phyloP scores from a whole-genome alignment of 2,113 vertebrate species.

The Petrocephalus microphthalmus region DNA sequence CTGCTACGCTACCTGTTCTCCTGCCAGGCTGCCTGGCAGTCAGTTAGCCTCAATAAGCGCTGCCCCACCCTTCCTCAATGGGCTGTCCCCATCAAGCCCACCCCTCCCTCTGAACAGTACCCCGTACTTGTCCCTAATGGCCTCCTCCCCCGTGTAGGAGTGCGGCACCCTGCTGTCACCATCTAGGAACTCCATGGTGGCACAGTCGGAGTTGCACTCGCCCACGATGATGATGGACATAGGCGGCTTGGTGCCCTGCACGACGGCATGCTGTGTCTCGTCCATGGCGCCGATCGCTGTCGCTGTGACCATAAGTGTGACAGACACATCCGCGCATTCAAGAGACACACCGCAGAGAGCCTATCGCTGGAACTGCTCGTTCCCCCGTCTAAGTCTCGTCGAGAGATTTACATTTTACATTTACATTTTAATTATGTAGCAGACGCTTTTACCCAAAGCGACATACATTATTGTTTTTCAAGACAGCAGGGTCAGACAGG shows the following conservation, averaged over 20 bases:
- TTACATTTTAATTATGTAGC: not conserved
- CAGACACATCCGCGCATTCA: not conserved
- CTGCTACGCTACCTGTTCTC: not conserved
- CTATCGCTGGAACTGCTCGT: not conserved
- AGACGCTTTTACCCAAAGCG: not conserved
- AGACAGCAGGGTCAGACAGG: not conserved
- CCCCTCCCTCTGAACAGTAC: too few relatives aligned
- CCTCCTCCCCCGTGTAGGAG: too few relatives aligned
- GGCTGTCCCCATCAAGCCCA: not conserved
- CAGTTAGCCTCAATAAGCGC: not conserved
- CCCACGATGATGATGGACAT: too few relatives aligned
- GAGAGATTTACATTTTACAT: not conserved
- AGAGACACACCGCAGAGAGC: not conserved
- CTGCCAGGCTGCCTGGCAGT: not conserved
- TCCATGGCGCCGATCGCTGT: too few relatives aligned
- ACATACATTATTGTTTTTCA: not conserved
- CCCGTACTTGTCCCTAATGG: not conserved
- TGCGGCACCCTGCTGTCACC: too few relatives aligned
- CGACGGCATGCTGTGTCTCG: too few relatives aligned
- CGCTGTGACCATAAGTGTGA: not conserved
- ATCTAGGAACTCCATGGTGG: too few relatives aligned
- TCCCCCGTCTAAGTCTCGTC: not conserved
- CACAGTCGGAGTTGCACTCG: too few relatives aligned
- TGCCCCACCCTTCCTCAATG: not conserved
- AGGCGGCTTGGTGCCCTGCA: too few relatives aligned